Conservation (phyloP, 2,888 invertebrate genomes). For the Rotaria magnacalcarata region DNA sequence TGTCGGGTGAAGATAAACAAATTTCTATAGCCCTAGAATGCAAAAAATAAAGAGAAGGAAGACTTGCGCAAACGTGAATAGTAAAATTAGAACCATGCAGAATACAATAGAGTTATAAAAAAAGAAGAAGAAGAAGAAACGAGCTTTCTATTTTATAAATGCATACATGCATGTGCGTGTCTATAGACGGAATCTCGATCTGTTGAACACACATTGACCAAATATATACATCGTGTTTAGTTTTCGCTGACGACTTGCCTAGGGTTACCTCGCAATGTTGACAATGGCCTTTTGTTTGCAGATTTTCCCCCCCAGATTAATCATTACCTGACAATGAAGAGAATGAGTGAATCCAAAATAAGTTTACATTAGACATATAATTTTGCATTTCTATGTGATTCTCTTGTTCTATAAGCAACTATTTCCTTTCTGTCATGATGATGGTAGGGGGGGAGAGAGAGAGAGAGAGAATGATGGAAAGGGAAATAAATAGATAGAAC, state of each 20-base stretch:
- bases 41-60: background rate
- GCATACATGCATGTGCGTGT: background rate
- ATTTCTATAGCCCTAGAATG: background rate
- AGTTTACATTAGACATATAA: background rate
- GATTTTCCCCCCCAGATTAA: background rate
- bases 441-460: background rate
- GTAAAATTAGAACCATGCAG: background rate
- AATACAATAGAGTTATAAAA: background rate
- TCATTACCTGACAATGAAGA: background rate
- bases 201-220: background rate
- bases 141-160: background rate
- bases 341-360: background rate
- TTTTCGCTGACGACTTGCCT: background rate
- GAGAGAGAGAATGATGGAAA: background rate
- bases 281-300: background rate
- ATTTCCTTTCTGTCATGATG: background rate
- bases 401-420: background rate
- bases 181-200: background rate
- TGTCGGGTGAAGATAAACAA: background rate
- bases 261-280: background rate
- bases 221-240: background rate
- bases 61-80: background rate
- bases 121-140: background rate
- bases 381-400: background rate
- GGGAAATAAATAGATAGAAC: constrained; percentile 20